Evolutionary conservation across 2,888 invertebrate genomes (phyloP), one percentile per base, ranked within the genome.

Genomic region (Eupithecia insigniata): DNA sequence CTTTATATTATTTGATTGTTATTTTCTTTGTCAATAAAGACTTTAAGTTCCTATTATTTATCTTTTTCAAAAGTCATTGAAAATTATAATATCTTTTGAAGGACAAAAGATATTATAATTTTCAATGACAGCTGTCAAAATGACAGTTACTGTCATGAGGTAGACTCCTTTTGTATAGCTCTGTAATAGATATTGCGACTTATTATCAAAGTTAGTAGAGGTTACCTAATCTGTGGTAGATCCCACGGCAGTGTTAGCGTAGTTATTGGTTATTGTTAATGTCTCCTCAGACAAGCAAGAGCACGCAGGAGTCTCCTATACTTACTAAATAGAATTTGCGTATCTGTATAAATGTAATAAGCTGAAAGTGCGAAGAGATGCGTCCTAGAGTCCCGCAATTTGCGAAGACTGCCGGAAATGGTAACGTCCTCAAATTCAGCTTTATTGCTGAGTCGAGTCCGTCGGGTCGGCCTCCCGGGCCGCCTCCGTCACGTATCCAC

Each of bases 401-500:
- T 26, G 55, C 26, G 55, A 55, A 26, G 55, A 26, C 55, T 14
- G 26, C 14, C 55, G 22, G 55, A 12, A 26, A 55, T 55, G 26
- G 55, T 26, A 64, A 36, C 36, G 36, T 6, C 18, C 18, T 30
- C 28, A 16, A 60, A 60, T 60, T 28, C 30, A 30, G 28, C 8
- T 60, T 30, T 60, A 60, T 60, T 55, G 55, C 22, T 5, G 55
- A 62, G 62, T 51, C 12, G 55, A 62, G 62, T 51, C 32, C 62
- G 62, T 8, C 30, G 61, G 32, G 60, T 62, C 62, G 30, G 34
- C n/a, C 30, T 46, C 28, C 7, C 46, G 46, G 58, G 22, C 60
- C 28, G 43, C 34, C 55, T 39, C 36, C 36, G 68, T 61, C 68
- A 61, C 68, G 68, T 61, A 61, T 36, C 30, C 68, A 68, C 60